phyloP scores from a whole-genome alignment of 2,797 vertebrate genomes.

The Hydrolagus colliei region DNA sequence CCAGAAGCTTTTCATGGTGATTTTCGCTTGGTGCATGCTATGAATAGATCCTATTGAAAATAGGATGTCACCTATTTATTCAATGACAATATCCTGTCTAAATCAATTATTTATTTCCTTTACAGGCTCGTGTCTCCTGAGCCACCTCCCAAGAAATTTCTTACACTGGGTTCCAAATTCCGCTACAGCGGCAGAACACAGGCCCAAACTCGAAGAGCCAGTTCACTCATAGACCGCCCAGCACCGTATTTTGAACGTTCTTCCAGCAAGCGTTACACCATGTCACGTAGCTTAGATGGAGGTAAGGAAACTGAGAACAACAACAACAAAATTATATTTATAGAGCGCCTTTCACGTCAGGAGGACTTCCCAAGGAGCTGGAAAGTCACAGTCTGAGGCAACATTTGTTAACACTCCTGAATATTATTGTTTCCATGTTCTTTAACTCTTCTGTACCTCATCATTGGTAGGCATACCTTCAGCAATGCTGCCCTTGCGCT shows the following conservation, averaged over 20 bases:
- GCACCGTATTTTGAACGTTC: conserved; percentile 87
- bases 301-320: conserved; percentile 56
- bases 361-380: too few species aligned
- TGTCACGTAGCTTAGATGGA: conserved; percentile 88
- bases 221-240: conserved; percentile 80
- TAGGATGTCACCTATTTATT: background rate
- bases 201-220: conserved; percentile 85
- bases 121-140: conserved; percentile 83
- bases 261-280: conserved; percentile 88
- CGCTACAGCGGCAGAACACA: conserved; percentile 94
- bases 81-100: background rate
- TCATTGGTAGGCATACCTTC: too few species aligned
- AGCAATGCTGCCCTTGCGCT: too few species aligned
- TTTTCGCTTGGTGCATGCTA: background rate
- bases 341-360: too few species aligned
- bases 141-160: conserved; percentile 91
- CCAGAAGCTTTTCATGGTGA: background rate
- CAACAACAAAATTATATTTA: too few species aligned
- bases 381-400: background rate
- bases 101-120: conserved; percentile 27
- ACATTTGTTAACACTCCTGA: background rate
- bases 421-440: too few species aligned
- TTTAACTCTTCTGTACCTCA: too few species aligned
- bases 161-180: conserved; percentile 90
- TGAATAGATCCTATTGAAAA: background rate